phyloP scores from a whole-genome alignment of 2,888 invertebrate genomes.

The Ligdia adustata region DNA sequence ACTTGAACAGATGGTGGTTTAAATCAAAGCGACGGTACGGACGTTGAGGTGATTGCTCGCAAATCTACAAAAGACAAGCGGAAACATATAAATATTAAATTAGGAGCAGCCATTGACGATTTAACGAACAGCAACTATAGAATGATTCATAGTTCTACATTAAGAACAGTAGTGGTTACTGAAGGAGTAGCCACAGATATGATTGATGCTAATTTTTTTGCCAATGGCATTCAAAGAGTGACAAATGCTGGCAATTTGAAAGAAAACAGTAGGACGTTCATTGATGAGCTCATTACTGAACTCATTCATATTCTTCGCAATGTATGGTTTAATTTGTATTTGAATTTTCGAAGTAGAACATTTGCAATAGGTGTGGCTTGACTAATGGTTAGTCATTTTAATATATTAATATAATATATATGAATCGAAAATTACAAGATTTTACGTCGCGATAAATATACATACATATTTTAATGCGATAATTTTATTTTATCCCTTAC shows the following conservation, averaged over 20 bases:
- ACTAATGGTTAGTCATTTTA: constrained; percentile 12
- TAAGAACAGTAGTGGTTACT: constrained; percentile 24
- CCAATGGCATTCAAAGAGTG: constrained; percentile 7
- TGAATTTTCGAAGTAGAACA: constrained; percentile 15
- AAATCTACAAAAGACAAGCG: constrained; percentile 21
- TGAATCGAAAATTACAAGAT: constrained; percentile 15
- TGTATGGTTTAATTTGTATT: constrained; percentile 22
- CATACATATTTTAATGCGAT: too few relatives aligned
- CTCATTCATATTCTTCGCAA: constrained; percentile 16
- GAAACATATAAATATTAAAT: constrained; percentile 21
- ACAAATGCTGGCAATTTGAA: constrained; percentile 26
- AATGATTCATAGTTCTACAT: constrained; percentile 22
- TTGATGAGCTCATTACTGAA: constrained; percentile 24
- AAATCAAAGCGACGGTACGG: constrained; percentile 11
- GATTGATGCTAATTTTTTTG: constrained; percentile 16
- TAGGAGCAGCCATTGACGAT: constrained; percentile 21
- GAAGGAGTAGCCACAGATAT: constrained; percentile 13
- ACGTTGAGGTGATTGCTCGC: constrained; percentile 21
- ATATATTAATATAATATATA: constrained; percentile 7
- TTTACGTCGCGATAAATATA: too few relatives aligned
- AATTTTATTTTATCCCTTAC: too few relatives aligned
- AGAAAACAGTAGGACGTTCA: constrained; percentile 20
- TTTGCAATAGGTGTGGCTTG: constrained; percentile 17
- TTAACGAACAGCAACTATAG: constrained; percentile 17
- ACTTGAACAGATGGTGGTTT: constrained; percentile 27